Evolutionary conservation across 2,797 vertebrate species (phyloP), one percentile per base, ranked within the genome.

Genomic region (Fundulus diaphanus): DNA sequence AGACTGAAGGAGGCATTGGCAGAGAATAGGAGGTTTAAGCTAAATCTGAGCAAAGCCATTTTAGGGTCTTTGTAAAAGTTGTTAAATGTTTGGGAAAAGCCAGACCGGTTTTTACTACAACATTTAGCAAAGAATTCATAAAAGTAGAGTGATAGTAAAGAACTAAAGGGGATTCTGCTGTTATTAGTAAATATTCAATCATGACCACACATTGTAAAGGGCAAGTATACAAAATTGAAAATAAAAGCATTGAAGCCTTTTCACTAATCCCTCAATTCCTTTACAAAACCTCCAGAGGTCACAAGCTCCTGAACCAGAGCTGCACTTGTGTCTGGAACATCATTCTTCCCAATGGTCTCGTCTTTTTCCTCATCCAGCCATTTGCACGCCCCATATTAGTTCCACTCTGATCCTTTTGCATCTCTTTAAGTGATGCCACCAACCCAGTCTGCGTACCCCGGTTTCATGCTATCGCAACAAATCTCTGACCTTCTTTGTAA

Each of bases 371-470:
- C 90, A 88, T 87, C 87, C 80, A 84, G 78, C n/a, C 76, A 7
- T 33, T 78, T 85, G 49, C 87, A 93, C 92, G 69, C 94, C 93
- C 87, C 90, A 87, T 86, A 88, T 94, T 95, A 94, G 94, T 94
- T 95, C 93, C 93, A 91, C 89, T 73, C 83, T 68, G 70, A 82
- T 82, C 82, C 73, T 49, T 78, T 80, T 75, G 67, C 83, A 54
- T 85, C 68, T 83, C 70, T 74, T 74, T 68, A 70, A 83, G 78
- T 84, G 81, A 46, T 77, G 81, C 78, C 78, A 83, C 85, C 85
- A 83, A 73, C 72, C 51, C 79, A 63, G 74, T 68, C 82, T 77
- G 70, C 70, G 49, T 68, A 80, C 81, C 78, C 70, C 73, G 42
- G 24, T 75, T 77, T 72, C 76, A 74, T 75, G 73, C 81, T 86